Conservation (phyloP, 2,113 vertebrate genomes). For the Cairina moschata region DNA sequence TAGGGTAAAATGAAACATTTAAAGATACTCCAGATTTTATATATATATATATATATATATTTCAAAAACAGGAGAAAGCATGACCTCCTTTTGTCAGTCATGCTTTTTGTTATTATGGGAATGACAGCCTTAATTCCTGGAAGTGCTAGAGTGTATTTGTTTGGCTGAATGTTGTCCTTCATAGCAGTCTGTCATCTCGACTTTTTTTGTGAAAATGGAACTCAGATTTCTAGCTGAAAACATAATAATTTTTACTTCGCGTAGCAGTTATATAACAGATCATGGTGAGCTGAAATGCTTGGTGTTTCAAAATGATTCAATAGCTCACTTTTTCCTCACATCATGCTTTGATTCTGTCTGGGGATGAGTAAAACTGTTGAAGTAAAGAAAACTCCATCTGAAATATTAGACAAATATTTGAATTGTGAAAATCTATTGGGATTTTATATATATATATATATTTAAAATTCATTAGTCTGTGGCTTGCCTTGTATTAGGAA, state of each 20-base stretch:
- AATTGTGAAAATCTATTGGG: slow-evolving; percentile 2
- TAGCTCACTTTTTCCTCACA: slow-evolving; percentile 24
- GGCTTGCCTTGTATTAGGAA: neutral
- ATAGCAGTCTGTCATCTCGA: slow-evolving; percentile 60
- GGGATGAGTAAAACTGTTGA: slow-evolving; percentile 32
- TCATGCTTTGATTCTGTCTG: slow-evolving; percentile 36
- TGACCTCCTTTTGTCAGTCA: slow-evolving; percentile 23
- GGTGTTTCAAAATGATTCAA: slow-evolving; percentile 16
- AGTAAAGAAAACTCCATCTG: neutral
- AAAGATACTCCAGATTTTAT: neutral
- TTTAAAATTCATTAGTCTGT: neutral
- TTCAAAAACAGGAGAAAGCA: slow-evolving; percentile 8
- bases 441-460: neutral
- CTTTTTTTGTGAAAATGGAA: slow-evolving; percentile 57
- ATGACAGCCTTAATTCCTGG: slow-evolving; percentile 64
- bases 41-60: neutral
- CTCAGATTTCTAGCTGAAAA: slow-evolving; percentile 57
- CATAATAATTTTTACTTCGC: slow-evolving; percentile 42
- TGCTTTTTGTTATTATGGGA: slow-evolving; percentile 46
- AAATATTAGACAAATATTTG: slow-evolving; percentile 16
- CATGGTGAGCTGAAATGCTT: slow-evolving; percentile 5
- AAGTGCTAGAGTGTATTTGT: slow-evolving; percentile 32
- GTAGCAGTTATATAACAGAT: slow-evolving; percentile 58
- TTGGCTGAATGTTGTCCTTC: slow-evolving; percentile 39
- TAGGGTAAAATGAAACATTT: slow-evolving; percentile 20